These are phyloP conservation scores for Allolobophora icterica DNA, from an alignment of 2,888 invertebrate species.

Conservation along the genomic window DNA sequence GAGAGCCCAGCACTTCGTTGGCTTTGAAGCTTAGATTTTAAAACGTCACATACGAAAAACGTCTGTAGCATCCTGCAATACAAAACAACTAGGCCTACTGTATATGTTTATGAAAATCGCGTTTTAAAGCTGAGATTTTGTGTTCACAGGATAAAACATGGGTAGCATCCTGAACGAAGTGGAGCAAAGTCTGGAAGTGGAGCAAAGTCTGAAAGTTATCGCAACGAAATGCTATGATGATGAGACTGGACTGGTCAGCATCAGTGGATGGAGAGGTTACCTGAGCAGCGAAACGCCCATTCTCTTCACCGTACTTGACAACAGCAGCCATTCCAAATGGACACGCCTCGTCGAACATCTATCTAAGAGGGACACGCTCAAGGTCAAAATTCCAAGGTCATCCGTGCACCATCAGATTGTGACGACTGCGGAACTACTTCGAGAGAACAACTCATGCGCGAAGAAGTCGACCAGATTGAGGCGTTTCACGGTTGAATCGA, in stretches of 20 bases:
- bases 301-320: neutral
- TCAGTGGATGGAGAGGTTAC: neutral
- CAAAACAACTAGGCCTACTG: too few relatives aligned
- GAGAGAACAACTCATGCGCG: neutral
- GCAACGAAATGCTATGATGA: slow-evolving; percentile 19
- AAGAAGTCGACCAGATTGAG: neutral
- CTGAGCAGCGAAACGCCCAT: neutral
- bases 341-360: neutral
- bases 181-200: too few relatives aligned
- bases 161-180: neutral
- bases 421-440: neutral
- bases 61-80: too few relatives aligned
- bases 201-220: neutral
- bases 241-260: neutral
- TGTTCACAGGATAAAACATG: neutral
- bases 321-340: neutral
- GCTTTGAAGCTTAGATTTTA: too few relatives aligned
- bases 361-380: neutral
- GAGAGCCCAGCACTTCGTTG: too few relatives aligned
- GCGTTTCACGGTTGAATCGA: neutral
- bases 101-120: too few relatives aligned
- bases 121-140: neutral
- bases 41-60: too few relatives aligned
- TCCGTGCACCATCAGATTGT: neutral
- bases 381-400: neutral